A percentile compares a stretch with the other conserved stretches of the same genome.
Evolutionary conservation across 2,888 invertebrate species (phyloP).

Genomic region (Cantharis flavilabris): DNA sequence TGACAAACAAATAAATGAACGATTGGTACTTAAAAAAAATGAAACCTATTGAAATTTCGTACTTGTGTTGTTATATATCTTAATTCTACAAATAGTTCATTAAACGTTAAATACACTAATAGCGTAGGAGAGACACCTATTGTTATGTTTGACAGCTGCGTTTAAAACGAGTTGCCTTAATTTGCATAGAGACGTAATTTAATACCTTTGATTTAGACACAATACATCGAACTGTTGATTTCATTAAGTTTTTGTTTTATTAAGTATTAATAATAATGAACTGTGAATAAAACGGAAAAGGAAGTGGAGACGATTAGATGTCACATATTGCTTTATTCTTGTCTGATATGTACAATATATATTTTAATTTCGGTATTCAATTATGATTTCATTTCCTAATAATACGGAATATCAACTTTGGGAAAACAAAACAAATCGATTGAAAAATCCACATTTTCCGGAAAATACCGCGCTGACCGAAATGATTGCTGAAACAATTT

Average conservation of each 20-base stretch:
- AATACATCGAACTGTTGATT: slow-evolving; percentile 28
- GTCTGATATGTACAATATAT: slow-evolving; percentile 7
- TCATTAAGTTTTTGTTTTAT: slow-evolving; percentile 24
- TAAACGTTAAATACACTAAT: slow-evolving; percentile 26
- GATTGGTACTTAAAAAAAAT: not conserved
- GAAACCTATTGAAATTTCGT: slow-evolving; percentile 17
- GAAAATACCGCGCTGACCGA: not conserved
- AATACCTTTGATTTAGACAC: slow-evolving; percentile 32
- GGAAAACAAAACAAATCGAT: too few species aligned
- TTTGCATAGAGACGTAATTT: slow-evolving; percentile 38
- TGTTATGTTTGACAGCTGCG: slow-evolving; percentile 29
- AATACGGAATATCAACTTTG: not conserved
- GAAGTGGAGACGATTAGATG: slow-evolving; percentile 43
- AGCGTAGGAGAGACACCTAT: slow-evolving; percentile 30
- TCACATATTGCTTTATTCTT: slow-evolving; percentile 30
- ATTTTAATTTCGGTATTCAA: not conserved
- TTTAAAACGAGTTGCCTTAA: slow-evolving; percentile 30
- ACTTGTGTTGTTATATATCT: not conserved
- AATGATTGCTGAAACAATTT: too few species aligned
- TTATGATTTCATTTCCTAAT: not conserved
- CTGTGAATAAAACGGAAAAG: slow-evolving; percentile 37
- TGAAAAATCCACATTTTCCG: not conserved
- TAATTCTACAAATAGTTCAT: slow-evolving; percentile 26
- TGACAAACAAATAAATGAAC: slow-evolving; percentile 13
- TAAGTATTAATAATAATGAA: slow-evolving; percentile 25